These are phyloP conservation scores for Zygogramma bicolorata DNA, from an alignment of 2,888 invertebrate genomes.

Conservation along the genomic window DNA sequence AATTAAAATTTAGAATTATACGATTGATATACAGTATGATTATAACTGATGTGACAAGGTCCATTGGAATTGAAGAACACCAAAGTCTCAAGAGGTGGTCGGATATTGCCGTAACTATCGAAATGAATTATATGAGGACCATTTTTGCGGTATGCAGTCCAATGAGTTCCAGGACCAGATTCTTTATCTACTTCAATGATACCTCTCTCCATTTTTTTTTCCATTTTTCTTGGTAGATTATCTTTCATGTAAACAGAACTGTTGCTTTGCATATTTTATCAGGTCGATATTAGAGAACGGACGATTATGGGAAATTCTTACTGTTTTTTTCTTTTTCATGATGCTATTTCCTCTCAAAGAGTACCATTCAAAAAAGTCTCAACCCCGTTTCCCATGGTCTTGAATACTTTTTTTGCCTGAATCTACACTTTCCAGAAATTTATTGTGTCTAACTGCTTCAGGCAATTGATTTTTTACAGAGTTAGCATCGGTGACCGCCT, in stretches of 20 bases:
- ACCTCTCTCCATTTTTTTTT: conserved; percentile 7
- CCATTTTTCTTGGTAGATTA: conserved; percentile 17
- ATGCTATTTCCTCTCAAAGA: too few relatives aligned
- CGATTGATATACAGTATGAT: conserved; percentile 9
- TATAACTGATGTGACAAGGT: not conserved
- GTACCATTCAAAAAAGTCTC: too few relatives aligned
- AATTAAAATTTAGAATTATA: not conserved
- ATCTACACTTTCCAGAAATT: too few relatives aligned
- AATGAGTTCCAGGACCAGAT: conserved; percentile 25
- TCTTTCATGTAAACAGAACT: not conserved
- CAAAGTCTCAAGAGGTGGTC: conserved; percentile 9
- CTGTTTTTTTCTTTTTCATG: too few relatives aligned
- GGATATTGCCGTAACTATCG: conserved; percentile 25
- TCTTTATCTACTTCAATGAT: conserved; percentile 25
- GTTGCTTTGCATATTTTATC: too few relatives aligned
- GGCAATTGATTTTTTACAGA: too few relatives aligned
- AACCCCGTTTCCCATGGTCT: too few relatives aligned
- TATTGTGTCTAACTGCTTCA: too few relatives aligned
- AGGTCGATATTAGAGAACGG: not conserved
- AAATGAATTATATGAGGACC: not conserved
- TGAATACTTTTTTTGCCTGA: too few relatives aligned
- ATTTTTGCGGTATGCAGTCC: conserved; percentile 23
- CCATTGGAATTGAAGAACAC: conserved; percentile 18
- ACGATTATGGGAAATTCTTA: too few relatives aligned
- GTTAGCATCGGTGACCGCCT: too few relatives aligned